Conservation (phyloP, 2,797 vertebrate species). For the Masticophis lateralis region DNA sequence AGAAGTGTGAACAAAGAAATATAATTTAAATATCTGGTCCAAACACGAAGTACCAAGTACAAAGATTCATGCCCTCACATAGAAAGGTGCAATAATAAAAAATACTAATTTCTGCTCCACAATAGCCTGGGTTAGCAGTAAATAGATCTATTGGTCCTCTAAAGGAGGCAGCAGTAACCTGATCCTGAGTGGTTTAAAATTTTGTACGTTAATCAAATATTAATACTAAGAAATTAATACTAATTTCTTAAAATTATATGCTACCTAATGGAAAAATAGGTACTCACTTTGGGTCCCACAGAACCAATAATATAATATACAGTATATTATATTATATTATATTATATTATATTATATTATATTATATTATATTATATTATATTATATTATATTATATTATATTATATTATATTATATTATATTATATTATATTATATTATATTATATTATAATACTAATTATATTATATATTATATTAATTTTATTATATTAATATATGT, state of each 20-base stretch:
- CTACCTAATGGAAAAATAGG: not conserved
- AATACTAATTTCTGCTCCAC: not conserved
- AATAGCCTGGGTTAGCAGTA: not conserved
- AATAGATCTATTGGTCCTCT: not conserved
- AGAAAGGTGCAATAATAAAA: not conserved
- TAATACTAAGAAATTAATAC: not conserved
- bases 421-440: too few species aligned
- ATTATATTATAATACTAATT: too few species aligned
- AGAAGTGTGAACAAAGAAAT: not conserved
- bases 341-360: too few species aligned
- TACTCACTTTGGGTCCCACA: not conserved
- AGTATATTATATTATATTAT: too few species aligned
- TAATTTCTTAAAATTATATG: not conserved
- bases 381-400: too few species aligned
- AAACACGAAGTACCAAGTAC: not conserved
- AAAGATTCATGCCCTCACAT: not conserved
- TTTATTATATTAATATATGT: not conserved
- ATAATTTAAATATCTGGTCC: not conserved
- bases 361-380: too few species aligned
- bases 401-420: too few species aligned
- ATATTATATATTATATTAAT: too few species aligned
- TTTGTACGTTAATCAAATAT: not conserved
- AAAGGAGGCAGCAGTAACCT: not conserved
- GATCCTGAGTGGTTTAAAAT: not conserved
- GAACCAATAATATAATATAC: not conserved